Percentiles rank a stretch among this genome's conserved stretches.
These are phyloP conservation scores for Ictalurus furcatus DNA, from an alignment of 2,113 vertebrate species.

Conservation along the genomic window DNA sequence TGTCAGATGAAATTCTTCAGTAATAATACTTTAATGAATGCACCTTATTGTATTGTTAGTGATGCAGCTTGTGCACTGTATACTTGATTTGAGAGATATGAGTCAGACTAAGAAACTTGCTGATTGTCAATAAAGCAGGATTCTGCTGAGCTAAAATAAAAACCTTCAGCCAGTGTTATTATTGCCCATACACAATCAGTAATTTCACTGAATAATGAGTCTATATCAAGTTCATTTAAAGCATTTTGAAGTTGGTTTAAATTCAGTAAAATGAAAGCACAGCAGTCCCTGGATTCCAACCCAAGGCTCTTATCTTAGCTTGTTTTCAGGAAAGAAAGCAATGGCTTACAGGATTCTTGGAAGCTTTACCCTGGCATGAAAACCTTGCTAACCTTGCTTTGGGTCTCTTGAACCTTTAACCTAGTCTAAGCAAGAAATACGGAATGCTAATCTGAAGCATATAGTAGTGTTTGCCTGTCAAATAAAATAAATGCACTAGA, in stretches of 20 bases:
- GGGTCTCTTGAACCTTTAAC: background rate
- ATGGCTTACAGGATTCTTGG: background rate
- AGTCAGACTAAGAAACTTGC: background rate
- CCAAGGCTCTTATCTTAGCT: background rate
- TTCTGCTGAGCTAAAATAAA: slow-evolving; percentile 58
- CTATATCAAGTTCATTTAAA: slow-evolving; percentile 17
- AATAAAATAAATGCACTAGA: background rate
- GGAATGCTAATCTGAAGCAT: background rate
- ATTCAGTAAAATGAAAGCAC: background rate
- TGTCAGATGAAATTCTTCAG: background rate
- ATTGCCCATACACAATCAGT: slow-evolving; percentile 70
- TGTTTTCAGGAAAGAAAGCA: background rate
- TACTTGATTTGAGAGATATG: slow-evolving; percentile 1
- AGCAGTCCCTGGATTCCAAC: background rate
- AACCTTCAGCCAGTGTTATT: slow-evolving; percentile 55
- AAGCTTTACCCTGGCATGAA: slow-evolving; percentile 4
- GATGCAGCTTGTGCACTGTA: background rate
- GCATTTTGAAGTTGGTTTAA: background rate
- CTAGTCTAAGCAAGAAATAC: background rate
- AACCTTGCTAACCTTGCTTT: background rate
- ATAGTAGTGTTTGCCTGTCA: background rate
- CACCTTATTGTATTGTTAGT: background rate
- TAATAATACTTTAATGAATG: background rate
- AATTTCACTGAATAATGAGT: slow-evolving; percentile 58
- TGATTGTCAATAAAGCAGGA: slow-evolving; percentile 3